phyloP scores from a whole-genome alignment of 92 coral and sea anemone species.

The Porites rus region DNA sequence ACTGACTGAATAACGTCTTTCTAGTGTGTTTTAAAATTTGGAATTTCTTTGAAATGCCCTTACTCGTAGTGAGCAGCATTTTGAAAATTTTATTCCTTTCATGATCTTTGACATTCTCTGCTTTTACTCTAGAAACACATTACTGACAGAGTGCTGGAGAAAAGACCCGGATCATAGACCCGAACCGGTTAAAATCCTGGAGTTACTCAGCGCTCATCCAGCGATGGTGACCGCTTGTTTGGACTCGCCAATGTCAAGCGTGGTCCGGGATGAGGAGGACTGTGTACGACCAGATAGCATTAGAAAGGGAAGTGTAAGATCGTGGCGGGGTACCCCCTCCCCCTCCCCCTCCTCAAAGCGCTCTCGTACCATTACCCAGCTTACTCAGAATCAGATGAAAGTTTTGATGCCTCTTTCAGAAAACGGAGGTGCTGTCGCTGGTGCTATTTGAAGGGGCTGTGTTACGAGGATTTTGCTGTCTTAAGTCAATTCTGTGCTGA shows the following conservation, averaged over 20 bases:
- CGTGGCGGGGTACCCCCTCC: slow-evolving; percentile 36
- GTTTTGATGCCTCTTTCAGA: slow-evolving; percentile 14
- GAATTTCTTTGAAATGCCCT: neutral
- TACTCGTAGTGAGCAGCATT: neutral
- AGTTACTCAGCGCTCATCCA: slow-evolving; percentile 39
- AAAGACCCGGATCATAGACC: slow-evolving; percentile 75
- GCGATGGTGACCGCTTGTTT: slow-evolving; percentile 70
- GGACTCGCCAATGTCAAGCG: slow-evolving; percentile 72
- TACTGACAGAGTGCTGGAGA: slow-evolving; percentile 77
- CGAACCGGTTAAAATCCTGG: slow-evolving; percentile 68
- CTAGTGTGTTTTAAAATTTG: no score
- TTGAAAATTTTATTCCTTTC: neutral
- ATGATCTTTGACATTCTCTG: neutral
- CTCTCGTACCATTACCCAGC: slow-evolving; percentile 25
- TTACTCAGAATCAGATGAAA: slow-evolving; percentile 22
- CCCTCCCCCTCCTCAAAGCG: slow-evolving; percentile 13
- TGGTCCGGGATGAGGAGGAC: slow-evolving; percentile 64
- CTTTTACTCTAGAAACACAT: slow-evolving; percentile 39
- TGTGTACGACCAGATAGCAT: slow-evolving; percentile 22
- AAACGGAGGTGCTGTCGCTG: neutral
- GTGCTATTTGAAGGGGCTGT: neutral
- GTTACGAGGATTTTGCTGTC: no score
- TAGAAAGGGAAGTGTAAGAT: slow-evolving; percentile 12
- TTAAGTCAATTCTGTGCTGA: no score
- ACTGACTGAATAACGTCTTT: no score